Base-by-base conservation (phyloP, 1,140 invertebrate genomes). In the Araneus ventricosus region DNA sequence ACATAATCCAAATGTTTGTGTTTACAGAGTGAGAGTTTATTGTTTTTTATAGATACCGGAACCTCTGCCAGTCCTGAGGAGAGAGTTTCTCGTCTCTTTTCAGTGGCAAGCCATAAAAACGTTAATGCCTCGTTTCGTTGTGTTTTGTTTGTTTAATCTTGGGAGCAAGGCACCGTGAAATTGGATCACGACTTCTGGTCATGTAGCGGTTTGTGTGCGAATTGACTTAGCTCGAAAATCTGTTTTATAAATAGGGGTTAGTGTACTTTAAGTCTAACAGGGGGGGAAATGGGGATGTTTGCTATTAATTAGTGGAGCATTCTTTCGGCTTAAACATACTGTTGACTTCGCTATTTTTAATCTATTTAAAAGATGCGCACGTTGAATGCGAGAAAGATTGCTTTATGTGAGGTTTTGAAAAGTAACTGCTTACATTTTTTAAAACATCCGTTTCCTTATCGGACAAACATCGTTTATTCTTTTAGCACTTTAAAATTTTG, bases 71-170 rank as follows among this genome's bases (percentile, higher is more conserved):
- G 10, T 20, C 4, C n/a, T n/a, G 34, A 2, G 22, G 79, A 39
- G n/a, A n/a, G 37, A 20, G 41, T 45, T 82, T 45, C 8, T 34
- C 34, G 17, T 59, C 6, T 59, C 30, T 86, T 59, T 59, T 86
- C 84, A 61, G n/a, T 61, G 52, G 27, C 52, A 86, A 59, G 84
- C 84, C 57, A 86, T 86, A 86, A 86, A 86, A 86, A 86, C 45
- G 84, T 86, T 86, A 86, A 86, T 86, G 84, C 52, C 52, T 86
- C 39, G 1, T 61, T 86, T 14, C 27, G 67, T 17, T 30, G 67
- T 30, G 30, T 34, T 86, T 61, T 86, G 84, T 59, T 86, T 86
- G 41, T 61, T 86, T 37, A 34, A 59, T 30, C 27, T 86, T 6
- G 27, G 10, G 52, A 6, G 45, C 57, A 41, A 20, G 20, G 27